Conservation (phyloP, 2,888 invertebrate species). For the Galeruca laticollis region DNA sequence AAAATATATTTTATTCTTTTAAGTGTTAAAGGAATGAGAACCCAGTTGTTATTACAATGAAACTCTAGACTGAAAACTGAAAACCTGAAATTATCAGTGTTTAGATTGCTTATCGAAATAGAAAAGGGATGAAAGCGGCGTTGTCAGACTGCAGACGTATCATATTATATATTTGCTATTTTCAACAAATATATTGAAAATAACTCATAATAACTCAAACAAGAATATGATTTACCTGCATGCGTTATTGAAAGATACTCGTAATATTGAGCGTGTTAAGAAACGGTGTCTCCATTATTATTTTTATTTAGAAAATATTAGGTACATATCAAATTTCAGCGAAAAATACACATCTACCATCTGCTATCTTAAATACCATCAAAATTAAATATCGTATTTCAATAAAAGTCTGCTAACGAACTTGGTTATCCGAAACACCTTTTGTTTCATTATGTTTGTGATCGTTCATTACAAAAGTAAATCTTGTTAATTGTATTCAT, state of each 20-base stretch:
- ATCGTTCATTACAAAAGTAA: neutral
- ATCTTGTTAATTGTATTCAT: neutral
- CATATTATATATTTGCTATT: too few species aligned
- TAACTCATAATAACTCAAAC: too few species aligned
- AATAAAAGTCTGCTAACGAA: neutral
- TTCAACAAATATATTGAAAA: too few species aligned
- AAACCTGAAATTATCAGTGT: too few species aligned
- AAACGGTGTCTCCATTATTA: neutral
- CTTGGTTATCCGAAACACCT: neutral
- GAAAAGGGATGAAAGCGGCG: too few species aligned
- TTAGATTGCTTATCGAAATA: too few species aligned
- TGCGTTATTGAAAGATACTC: neutral
- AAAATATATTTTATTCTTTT: too few species aligned
- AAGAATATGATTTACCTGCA: neutral
- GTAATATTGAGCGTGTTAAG: neutral
- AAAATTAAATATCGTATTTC: slow-evolving; percentile 1
- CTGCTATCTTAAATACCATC: neutral
- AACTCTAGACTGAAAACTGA: too few species aligned
- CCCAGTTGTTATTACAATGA: too few species aligned
- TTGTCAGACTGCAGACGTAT: too few species aligned
- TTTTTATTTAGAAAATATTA: neutral
- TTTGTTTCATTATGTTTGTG: neutral
- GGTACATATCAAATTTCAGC: neutral
- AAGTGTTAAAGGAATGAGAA: too few species aligned
- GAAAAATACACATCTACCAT: neutral